These are phyloP conservation scores for Anniella stebbinsi DNA, from an alignment of 2,797 vertebrate genomes.

Conservation along the genomic window DNA sequence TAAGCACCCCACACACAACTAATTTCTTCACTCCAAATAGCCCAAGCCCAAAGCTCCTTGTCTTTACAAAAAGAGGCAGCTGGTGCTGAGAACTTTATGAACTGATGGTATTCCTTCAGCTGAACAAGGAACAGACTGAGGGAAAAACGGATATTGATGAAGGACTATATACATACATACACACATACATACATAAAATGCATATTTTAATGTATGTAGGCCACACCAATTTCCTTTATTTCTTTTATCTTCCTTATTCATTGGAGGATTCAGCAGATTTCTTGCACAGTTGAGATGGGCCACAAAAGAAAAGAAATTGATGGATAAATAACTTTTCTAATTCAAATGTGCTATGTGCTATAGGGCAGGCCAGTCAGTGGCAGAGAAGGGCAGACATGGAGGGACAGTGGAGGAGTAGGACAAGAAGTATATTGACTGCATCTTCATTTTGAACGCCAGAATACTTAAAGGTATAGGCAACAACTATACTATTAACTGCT, in stretches of 20 bases:
- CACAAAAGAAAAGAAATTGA: not conserved
- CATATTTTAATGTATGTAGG: not conserved
- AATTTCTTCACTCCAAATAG: too few relatives aligned
- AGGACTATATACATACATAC: too few relatives aligned
- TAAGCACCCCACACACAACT: too few relatives aligned
- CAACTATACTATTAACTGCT: not conserved
- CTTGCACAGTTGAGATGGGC: not conserved
- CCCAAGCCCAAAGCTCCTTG: too few relatives aligned
- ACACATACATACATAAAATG: not conserved
- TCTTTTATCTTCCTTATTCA: not conserved
- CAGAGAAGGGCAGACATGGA: not conserved
- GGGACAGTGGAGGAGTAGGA: not conserved
- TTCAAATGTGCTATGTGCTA: too few relatives aligned
- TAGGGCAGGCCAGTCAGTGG: not conserved
- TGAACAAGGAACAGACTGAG: not conserved
- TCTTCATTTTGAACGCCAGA: not conserved
- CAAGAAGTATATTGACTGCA: not conserved
- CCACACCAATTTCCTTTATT: not conserved
- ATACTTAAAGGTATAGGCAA: constrained; percentile 6
- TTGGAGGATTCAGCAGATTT: not conserved
- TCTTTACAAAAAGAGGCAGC: too few relatives aligned
- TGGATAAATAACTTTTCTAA: not conserved
- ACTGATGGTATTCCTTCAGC: not conserved
- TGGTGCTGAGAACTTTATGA: not conserved
- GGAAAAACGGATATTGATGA: not conserved